phyloP scores from a whole-genome alignment of 2,888 invertebrate genomes.

The Laspeyria flexula region DNA sequence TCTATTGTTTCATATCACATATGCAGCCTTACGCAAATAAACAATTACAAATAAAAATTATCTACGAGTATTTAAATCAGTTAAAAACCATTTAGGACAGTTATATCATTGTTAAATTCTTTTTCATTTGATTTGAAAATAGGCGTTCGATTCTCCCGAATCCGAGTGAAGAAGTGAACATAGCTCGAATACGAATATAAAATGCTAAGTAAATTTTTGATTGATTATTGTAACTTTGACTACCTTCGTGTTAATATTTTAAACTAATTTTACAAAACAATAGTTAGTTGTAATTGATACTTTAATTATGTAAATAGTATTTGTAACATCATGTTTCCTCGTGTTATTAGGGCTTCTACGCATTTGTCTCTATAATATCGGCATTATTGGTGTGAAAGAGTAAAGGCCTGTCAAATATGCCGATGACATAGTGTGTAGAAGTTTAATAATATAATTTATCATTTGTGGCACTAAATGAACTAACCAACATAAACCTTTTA shows the following conservation, averaged over 20 bases:
- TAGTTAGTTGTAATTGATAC: not conserved
- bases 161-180: conserved; percentile 5
- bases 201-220: conserved; percentile 3
- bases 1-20: too few species aligned
- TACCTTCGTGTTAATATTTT: not conserved
- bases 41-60: too few species aligned
- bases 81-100: not conserved
- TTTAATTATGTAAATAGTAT: too few species aligned
- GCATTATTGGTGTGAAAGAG: too few species aligned
- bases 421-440: not conserved
- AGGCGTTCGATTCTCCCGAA: conserved; percentile 14
- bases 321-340: too few species aligned
- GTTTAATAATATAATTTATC: not conserved
- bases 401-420: too few species aligned
- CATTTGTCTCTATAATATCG: too few species aligned
- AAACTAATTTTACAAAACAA: not conserved
- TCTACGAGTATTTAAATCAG: not conserved
- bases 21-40: too few species aligned
- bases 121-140: conserved; percentile 5
- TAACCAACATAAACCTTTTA: not conserved
- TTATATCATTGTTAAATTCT: not conserved
- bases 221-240: not conserved
- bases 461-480: not conserved
- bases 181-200: conserved; percentile 23
- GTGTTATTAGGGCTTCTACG: too few species aligned